phyloP scores from a whole-genome alignment of 2,797 vertebrate genomes.

The Masticophis lateralis region DNA sequence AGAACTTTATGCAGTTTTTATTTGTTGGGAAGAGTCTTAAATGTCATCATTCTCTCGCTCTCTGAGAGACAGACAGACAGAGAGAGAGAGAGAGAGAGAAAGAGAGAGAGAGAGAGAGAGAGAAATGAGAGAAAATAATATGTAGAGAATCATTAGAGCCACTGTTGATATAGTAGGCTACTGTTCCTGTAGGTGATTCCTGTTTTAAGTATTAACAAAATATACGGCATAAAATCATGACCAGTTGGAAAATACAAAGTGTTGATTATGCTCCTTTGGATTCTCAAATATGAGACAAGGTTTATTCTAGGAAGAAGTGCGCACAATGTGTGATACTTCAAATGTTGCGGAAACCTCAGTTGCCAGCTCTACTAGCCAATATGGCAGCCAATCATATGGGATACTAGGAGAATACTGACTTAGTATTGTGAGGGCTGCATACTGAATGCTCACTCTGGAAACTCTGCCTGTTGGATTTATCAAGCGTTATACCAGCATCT shows the following conservation, averaged over 20 bases:
- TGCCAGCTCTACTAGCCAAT: background rate
- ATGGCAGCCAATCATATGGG: background rate
- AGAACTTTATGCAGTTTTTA: constrained; percentile 37
- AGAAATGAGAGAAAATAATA: background rate
- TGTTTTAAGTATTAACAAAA: background rate
- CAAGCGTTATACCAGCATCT: background rate
- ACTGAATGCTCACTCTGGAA: background rate
- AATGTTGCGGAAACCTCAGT: background rate
- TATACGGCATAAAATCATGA: background rate
- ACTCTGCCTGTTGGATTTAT: background rate
- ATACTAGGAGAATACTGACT: background rate
- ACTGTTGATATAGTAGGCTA: background rate
- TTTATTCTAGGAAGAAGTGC: background rate
- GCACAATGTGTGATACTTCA: background rate
- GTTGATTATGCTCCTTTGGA: background rate
- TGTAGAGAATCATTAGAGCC: background rate
- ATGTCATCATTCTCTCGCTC: background rate
- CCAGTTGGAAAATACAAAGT: background rate
- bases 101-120: too few relatives aligned
- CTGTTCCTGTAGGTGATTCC: background rate
- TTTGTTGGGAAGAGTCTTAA: constrained; percentile 21
- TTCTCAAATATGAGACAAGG: background rate
- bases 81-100: too few relatives aligned
- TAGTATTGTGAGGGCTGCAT: background rate
- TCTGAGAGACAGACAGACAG: background rate